Evolutionary conservation across 1,140 invertebrate species (phyloP).

Genomic region (Bombus fervidus): DNA sequence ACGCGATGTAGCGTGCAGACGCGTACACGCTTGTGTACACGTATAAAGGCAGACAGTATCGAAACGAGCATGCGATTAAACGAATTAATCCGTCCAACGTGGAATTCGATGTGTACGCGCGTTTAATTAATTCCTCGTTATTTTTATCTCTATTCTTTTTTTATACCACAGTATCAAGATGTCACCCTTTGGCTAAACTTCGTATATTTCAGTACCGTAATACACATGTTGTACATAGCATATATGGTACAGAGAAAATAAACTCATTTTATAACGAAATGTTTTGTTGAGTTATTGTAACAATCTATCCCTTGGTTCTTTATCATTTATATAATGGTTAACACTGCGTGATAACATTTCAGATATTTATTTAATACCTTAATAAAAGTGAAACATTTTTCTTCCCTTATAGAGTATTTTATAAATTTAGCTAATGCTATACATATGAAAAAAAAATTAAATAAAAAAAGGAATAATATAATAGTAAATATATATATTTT

Average conservation of each 20-base stretch:
- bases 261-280: conserved; percentile 82
- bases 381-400: background rate
- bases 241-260: conserved; percentile 82
- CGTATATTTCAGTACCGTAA: conserved; percentile 81
- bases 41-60: conserved; percentile 29
- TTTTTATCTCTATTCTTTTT: conserved; percentile 61
- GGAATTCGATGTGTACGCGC: conserved; percentile 45
- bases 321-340: background rate
- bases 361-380: background rate
- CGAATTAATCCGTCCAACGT: conserved; percentile 55
- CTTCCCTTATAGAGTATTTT: background rate
- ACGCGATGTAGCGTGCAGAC: background rate
- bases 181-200: conserved; percentile 75
- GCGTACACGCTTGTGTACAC: no score
- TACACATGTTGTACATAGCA: conserved; percentile 80
- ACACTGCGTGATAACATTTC: background rate
- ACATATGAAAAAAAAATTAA: no score
- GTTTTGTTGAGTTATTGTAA: conserved; percentile 3
- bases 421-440: background rate
- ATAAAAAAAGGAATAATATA: background rate
- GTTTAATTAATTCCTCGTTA: conserved; percentile 51
- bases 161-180: conserved; percentile 78
- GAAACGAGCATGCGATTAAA: conserved; percentile 57
- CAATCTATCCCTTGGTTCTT: background rate
- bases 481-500: no score